Evolutionary conservation across 2,113 vertebrate genomes (phyloP).

Genomic region (Phoenicopterus ruber): DNA sequence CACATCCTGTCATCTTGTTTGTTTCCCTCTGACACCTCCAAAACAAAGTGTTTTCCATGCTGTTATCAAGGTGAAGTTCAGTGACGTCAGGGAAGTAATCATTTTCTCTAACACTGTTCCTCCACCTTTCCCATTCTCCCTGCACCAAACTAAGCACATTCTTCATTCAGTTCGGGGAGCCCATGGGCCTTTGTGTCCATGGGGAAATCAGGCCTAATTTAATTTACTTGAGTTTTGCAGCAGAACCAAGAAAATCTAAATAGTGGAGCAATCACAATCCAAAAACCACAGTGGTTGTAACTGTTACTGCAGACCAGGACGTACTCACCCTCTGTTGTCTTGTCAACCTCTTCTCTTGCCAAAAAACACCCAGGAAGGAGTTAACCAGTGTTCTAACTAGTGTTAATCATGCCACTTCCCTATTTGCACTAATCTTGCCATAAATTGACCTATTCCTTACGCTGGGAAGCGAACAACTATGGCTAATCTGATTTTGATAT

Average conservation of each 20-base stretch:
- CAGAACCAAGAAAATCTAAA: neutral
- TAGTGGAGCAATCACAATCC: neutral
- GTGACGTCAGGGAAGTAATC: neutral
- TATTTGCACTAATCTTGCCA: neutral
- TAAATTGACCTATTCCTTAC: neutral
- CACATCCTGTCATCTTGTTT: neutral
- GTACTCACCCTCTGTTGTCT: neutral
- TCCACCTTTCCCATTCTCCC: neutral
- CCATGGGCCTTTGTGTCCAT: neutral
- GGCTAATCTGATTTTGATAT: neutral
- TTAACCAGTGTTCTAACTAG: neutral
- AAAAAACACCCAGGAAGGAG: neutral
- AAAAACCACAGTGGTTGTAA: fast-evolving
- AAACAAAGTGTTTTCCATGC: neutral
- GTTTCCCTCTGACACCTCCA: neutral
- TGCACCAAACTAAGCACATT: neutral
- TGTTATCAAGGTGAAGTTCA: neutral
- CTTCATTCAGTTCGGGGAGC: neutral
- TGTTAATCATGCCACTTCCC: neutral
- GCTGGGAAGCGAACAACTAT: neutral
- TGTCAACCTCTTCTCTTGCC: neutral
- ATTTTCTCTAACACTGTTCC: neutral
- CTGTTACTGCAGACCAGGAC: neutral
- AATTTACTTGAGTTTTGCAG: neutral
- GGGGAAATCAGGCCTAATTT: neutral